These are phyloP conservation scores for Sialia sialis DNA, from an alignment of 2,113 vertebrate species.

Conservation along the genomic window DNA sequence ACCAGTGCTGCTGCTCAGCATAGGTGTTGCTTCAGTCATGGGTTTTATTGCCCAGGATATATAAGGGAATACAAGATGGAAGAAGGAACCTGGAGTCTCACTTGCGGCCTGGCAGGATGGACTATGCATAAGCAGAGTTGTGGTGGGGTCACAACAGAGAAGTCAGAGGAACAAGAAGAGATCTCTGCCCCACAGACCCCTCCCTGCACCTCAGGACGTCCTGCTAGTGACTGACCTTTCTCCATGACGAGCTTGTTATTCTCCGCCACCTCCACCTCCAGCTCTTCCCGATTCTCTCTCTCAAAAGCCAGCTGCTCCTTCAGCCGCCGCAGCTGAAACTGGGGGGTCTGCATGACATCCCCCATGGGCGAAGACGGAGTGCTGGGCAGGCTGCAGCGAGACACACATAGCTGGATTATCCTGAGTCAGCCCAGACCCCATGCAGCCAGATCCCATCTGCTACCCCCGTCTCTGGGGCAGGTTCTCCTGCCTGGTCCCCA, in stretches of 20 bases:
- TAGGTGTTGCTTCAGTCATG: neutral
- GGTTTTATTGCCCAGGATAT: neutral
- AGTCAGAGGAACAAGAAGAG: neutral
- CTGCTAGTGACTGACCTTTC: slow-evolving; percentile 66
- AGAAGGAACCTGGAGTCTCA: neutral
- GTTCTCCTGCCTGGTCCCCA: neutral
- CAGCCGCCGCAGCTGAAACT: slow-evolving; percentile 84
- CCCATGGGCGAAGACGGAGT: slow-evolving; percentile 81
- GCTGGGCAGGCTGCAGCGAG: slow-evolving; percentile 50
- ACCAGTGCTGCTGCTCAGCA: neutral
- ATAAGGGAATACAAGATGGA: accelerated
- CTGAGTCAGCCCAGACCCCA: accelerated
- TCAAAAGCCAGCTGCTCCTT: slow-evolving; percentile 80
- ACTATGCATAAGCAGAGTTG: accelerated
- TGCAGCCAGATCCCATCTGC: neutral
- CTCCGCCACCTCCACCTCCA: slow-evolving; percentile 80
- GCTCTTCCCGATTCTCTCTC: slow-evolving; percentile 77
- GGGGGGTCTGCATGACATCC: slow-evolving; percentile 87
- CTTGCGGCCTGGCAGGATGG: neutral
- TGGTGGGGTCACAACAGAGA: neutral
- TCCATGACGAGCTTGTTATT: slow-evolving; percentile 73
- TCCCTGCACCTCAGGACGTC: accelerated
- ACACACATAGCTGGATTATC: neutral
- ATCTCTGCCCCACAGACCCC: neutral
- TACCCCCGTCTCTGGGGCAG: neutral